Base-by-base conservation (phyloP, 30 jellyfish, hydroid and myxozoan species). In the Turritopsis dohrnii region DNA sequence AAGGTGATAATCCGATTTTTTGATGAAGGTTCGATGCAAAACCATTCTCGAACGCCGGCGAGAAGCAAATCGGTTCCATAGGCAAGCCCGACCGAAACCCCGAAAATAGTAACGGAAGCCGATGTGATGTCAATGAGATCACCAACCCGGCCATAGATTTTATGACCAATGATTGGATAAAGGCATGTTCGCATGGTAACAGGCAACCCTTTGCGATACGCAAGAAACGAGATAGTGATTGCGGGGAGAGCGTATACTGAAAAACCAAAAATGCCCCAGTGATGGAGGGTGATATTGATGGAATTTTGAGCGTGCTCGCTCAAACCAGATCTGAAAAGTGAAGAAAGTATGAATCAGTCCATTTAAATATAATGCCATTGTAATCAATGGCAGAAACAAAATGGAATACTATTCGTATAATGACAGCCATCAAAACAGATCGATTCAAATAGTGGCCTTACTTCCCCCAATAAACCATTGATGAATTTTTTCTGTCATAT, bases 131-230 rank as follows among this genome's bases (percentile, higher is more conserved):
- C 83, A 13, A 74, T 74, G 65, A 74, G 17, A 21, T 74, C 83
- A 23, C 83, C 83, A 9, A 30, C 54, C 24, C 83, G 53, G 18
- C 83, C 83, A 9, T 24, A 26, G 13, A 74, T 74, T 29, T 74
- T 74, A 18, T 74, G 28, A 1, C 83, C 83, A 52, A 74, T 21
- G 27, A 74, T 22, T 24, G 83, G 83, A 29, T 74, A 74, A 1
- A 74, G 41, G 21, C 65, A 23, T 26, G 83, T 24, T 1, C 83
- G 9, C 83, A 74, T 74, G 28, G 83, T 74, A 22, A 74, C 27
- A 30, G 83, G 83, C 41, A 74, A 74, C 19, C 83, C 83, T 74
- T 74, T 74, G 24, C 83, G 53, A n/a, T 74, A 74, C 65, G 65
- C 54, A 28, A 74, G 53, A 9, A 74, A 26, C 13, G 83, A 74